Evolutionary conservation across 2,797 vertebrate species (phyloP).

Genomic region (Myoxocephalus aenaeus): DNA sequence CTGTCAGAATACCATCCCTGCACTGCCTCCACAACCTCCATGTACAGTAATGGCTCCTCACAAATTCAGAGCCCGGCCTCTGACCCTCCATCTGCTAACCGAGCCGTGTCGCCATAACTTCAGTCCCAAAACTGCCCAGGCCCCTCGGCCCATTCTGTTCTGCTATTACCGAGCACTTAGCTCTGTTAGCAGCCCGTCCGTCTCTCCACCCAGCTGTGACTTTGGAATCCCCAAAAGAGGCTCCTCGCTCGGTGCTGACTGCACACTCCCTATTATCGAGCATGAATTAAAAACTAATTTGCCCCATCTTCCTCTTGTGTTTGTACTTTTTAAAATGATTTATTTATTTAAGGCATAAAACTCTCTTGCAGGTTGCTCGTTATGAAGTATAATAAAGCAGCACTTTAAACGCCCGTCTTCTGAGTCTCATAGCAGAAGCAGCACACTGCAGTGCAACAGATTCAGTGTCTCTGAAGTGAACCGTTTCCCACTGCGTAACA

Average conservation of each 20-base stretch:
- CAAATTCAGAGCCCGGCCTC: slow-evolving; percentile 35
- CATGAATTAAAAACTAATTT: slow-evolving; percentile 18
- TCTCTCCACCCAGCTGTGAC: slow-evolving; percentile 37
- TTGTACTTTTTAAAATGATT: slow-evolving; percentile 12
- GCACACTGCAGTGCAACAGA: slow-evolving; percentile 7
- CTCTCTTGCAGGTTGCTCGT: slow-evolving; percentile 1
- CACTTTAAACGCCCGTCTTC: slow-evolving; percentile 25
- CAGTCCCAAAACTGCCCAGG: slow-evolving; percentile 11
- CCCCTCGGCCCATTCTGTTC: slow-evolving; percentile 16
- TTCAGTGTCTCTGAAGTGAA: slow-evolving; percentile 29
- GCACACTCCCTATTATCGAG: slow-evolving; percentile 20
- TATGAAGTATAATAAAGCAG: slow-evolving; percentile 27
- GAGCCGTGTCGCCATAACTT: slow-evolving; percentile 38
- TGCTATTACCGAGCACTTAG: slow-evolving; percentile 41
- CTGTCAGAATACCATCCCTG: background rate
- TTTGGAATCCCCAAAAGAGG: slow-evolving; percentile 44
- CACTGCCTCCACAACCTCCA: slow-evolving; percentile 1
- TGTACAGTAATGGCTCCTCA: slow-evolving; percentile 32
- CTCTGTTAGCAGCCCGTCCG: slow-evolving; percentile 26
- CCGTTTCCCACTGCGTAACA: slow-evolving; percentile 31
- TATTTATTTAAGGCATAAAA: slow-evolving; percentile 12
- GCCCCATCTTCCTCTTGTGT: slow-evolving; percentile 1
- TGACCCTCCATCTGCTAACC: slow-evolving; percentile 42
- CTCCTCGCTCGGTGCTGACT: background rate
- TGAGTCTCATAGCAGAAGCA: slow-evolving; percentile 3